These are phyloP conservation scores for Otocyon megalotis DNA, from an alignment of 2,113 vertebrate species.

Conservation along the genomic window DNA sequence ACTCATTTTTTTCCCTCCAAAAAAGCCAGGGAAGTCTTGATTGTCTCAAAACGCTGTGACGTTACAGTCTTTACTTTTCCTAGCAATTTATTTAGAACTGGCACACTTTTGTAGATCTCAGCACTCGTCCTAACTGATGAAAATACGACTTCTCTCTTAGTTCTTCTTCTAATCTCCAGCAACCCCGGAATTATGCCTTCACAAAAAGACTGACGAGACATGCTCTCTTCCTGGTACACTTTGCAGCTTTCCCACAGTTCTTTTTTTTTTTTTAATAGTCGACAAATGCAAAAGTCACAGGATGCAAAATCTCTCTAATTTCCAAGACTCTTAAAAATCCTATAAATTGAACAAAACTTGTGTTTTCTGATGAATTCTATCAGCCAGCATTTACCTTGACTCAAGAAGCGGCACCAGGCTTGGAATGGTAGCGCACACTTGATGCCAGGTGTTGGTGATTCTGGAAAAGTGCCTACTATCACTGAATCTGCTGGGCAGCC, in stretches of 20 bases:
- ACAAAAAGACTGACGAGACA: neutral
- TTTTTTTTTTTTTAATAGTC: neutral
- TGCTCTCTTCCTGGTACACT: neutral
- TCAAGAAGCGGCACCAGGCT: neutral
- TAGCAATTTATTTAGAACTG: slow-evolving; percentile 1
- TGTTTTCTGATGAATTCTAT: neutral
- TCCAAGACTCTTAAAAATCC: neutral
- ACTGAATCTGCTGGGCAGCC: neutral
- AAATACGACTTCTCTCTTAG: neutral
- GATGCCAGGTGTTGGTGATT: neutral
- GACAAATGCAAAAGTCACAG: neutral
- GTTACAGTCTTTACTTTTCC: neutral
- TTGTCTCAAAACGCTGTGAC: neutral
- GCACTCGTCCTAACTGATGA: neutral
- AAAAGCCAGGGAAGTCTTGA: neutral
- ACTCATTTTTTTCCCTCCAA: neutral
- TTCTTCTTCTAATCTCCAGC: neutral
- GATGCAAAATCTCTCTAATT: neutral
- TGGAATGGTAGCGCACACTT: neutral
- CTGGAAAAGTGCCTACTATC: neutral
- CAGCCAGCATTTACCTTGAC: neutral
- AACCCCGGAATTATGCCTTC: neutral
- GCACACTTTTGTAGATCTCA: neutral
- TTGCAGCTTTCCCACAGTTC: neutral
- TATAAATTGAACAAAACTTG: neutral